Percentiles rank a stretch among this genome's conserved stretches.
These are phyloP conservation scores for Pseudanteris insignis DNA, from an alignment of 2,888 invertebrate genomes.

Conservation along the genomic window DNA sequence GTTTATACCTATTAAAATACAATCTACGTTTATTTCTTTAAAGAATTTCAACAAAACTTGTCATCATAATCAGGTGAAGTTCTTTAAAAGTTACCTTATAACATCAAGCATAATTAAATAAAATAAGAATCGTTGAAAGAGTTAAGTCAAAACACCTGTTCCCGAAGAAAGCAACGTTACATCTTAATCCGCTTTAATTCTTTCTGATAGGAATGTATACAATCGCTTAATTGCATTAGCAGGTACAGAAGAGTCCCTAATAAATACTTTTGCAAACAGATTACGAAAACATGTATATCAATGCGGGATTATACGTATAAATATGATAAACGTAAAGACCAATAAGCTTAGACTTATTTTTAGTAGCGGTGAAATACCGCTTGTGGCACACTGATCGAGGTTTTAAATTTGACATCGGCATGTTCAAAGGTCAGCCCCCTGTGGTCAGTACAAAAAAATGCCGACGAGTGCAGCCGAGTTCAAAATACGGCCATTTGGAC, in stretches of 20 bases:
- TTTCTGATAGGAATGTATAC: not conserved
- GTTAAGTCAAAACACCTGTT: not conserved
- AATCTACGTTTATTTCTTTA: too few relatives aligned
- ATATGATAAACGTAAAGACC: slow-evolving; percentile 10
- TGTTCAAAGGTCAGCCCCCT: slow-evolving; percentile 56
- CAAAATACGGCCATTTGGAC: slow-evolving; percentile 32
- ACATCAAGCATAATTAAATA: too few relatives aligned
- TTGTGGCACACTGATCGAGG: too few relatives aligned
- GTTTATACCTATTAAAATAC: too few relatives aligned
- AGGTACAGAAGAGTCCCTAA: not conserved
- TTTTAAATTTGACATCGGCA: slow-evolving; percentile 58
- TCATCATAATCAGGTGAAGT: too few relatives aligned
- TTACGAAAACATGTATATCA: not conserved
- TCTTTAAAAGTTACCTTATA: too few relatives aligned
- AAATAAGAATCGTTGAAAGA: not conserved
- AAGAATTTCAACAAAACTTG: too few relatives aligned
- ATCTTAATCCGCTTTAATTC: not conserved
- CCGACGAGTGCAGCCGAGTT: slow-evolving; percentile 46
- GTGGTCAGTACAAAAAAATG: slow-evolving; percentile 54
- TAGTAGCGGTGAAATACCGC: slow-evolving; percentile 4
- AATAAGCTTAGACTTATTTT: slow-evolving; percentile 8
- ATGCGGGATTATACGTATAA: slow-evolving; percentile 3
- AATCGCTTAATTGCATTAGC: not conserved
- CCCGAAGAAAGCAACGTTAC: not conserved
- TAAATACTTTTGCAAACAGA: not conserved